A percentile compares a stretch with the other conserved stretches of the same genome.
phyloP scores from a whole-genome alignment of 2,797 vertebrate species.

The Phrynocephalus guinanensis region DNA sequence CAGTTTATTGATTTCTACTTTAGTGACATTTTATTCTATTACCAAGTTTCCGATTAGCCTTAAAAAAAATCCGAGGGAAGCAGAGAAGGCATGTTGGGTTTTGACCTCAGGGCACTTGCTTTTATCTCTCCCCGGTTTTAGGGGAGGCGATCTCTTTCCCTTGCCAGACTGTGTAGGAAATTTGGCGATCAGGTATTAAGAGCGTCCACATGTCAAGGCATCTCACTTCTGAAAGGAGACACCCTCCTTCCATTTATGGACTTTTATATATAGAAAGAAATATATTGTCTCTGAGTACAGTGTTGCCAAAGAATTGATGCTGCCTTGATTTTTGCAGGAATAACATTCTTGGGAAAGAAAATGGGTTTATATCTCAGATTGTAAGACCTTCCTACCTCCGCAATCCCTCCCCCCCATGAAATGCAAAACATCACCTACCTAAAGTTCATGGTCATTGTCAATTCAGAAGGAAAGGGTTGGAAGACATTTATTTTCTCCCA shows the following conservation, averaged over 20 bases:
- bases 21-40: slow-evolving; percentile 76
- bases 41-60: slow-evolving; percentile 76
- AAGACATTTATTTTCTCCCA: no score
- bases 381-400: no score
- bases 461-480: background rate
- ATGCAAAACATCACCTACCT: background rate
- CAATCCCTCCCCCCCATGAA: no score
- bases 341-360: background rate
- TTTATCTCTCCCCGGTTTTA: background rate
- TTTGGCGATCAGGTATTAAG: background rate
- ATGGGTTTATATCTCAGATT: background rate
- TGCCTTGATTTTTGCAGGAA: background rate
- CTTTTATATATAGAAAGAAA: no score
- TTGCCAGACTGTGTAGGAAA: slow-evolving; percentile 1
- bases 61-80: slow-evolving; percentile 32
- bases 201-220: background rate
- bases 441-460: background rate
- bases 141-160: background rate
- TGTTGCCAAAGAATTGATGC: background rate
- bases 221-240: background rate
- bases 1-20: slow-evolving; percentile 76
- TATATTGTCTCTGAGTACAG: background rate
- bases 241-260: no score
- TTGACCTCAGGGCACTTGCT: slow-evolving; percentile 14
- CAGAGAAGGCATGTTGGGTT: slow-evolving; percentile 43